Evolutionary conservation across 2,113 vertebrate genomes (phyloP).

Genomic region (Dasyurus viverrinus): DNA sequence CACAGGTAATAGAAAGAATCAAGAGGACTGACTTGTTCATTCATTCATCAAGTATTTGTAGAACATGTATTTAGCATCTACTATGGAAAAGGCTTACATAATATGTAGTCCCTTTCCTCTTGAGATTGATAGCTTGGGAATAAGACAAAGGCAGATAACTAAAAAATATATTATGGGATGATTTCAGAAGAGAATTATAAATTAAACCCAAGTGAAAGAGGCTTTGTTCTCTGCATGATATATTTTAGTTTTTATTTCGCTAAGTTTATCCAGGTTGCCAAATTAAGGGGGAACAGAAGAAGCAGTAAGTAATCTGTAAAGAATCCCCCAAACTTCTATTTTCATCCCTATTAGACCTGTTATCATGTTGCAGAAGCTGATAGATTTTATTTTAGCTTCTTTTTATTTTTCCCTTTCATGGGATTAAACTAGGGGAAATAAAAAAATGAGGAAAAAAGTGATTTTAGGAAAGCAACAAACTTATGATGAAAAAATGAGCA

Average conservation of each 20-base stretch:
- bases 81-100: not conserved
- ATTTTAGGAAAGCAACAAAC: not conserved
- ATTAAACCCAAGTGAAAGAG: not conserved
- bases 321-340: not conserved
- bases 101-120: not conserved
- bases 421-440: not conserved
- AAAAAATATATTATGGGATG: not conserved
- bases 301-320: not conserved
- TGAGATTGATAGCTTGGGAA: not conserved
- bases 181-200: not conserved
- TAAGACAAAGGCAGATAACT: not conserved
- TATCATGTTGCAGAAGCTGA: not conserved
- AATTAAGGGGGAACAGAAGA: not conserved
- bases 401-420: not conserved
- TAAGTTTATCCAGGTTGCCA: not conserved
- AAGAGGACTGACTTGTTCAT: no score
- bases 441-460: not conserved
- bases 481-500: not conserved
- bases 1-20: no score
- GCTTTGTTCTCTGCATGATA: not conserved
- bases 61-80: no score
- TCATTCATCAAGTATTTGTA: no score
- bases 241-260: not conserved
- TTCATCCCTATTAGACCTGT: not conserved
- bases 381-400: not conserved